Evolutionary conservation across 2,888 invertebrate species (phyloP), one percentile per base, ranked within the genome.

Genomic region (Epistrophella euchroma): DNA sequence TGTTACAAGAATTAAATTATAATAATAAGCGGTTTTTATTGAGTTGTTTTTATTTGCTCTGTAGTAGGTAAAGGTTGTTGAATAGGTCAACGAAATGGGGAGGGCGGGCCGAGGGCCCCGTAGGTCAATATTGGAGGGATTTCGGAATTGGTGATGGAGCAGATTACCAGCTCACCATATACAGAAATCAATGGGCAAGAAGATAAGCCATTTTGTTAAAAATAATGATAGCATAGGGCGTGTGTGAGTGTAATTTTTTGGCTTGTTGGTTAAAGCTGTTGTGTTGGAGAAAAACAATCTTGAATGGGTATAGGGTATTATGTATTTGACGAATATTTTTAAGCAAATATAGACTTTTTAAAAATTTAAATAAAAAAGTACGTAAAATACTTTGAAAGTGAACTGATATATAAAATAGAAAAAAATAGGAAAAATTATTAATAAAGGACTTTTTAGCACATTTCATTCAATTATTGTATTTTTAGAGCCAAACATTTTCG

Each of bases 1-100:
- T 35, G 43, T 47, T 58, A 58, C 74, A 75, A 13, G 80, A 73
- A 76, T 85, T 85, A 76, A 85, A 85, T 80, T 72, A 85, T 76
- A 76, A 85, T 76, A 76, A 85, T 85, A 76, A 79, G 68, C 68
- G 72, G 62, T 58, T 80, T 75, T 85, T 80, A 85, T 80, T 83
- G 78, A 74, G 45, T 55, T 55, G 77, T 76, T 56, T 50, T 35
- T 19, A 4, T 47, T 28, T 40, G 2, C 9, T 17, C 10, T 62
- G 0, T 32, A 9, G 7, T 60, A 37, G 32, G 37, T 22, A 19
- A 19, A 58, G 35, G 37, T 17, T 32, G 55, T 7, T 4, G 17
- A 32, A 35, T 35, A 19, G 35, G 17, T 58, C 58, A 35, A 58
- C 11, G n/a, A 7, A 40, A 4, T 40, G 11, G 15, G 5, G 4